Conservation (phyloP, 64 coral and sea anemone genomes). For the Orbicella faveolata region DNA sequence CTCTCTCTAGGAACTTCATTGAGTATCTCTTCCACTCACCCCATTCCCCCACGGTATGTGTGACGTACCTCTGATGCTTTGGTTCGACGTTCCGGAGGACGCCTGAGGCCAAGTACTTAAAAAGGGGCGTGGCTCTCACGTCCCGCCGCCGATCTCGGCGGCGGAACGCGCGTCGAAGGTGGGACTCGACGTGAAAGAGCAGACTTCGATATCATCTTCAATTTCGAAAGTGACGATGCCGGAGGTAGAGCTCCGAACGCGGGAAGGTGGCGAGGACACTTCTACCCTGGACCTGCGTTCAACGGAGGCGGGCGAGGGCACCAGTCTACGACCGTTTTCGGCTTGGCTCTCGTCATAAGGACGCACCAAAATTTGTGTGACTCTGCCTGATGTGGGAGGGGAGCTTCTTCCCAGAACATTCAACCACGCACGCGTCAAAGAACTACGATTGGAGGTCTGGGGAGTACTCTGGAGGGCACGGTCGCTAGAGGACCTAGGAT, state of each 20-base stretch:
- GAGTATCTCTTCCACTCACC: too few relatives aligned
- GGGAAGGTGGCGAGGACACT: not conserved
- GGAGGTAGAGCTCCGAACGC: not conserved
- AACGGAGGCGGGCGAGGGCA: not conserved
- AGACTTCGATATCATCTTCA: not conserved
- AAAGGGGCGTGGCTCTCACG: constrained; percentile 2
- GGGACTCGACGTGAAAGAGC: constrained; percentile 1
- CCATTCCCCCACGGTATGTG: not conserved
- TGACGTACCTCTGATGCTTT: not conserved
- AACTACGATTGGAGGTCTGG: too few relatives aligned
- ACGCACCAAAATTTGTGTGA: not conserved
- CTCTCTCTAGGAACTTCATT: too few relatives aligned
- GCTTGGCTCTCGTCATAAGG: not conserved
- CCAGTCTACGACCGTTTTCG: not conserved
- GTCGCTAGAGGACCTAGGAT: too few relatives aligned
- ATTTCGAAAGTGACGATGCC: not conserved
- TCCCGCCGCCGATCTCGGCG: not conserved
- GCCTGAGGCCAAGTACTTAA: constrained; percentile 8
- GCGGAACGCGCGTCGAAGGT: not conserved
- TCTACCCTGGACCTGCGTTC: not conserved
- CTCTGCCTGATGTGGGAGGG: not conserved
- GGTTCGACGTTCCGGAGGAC: not conserved
- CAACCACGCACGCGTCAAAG: not conserved
- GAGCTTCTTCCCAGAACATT: not conserved
- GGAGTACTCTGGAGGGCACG: too few relatives aligned